phyloP scores from a whole-genome alignment of 1,140 invertebrate species.

The Saccostrea cuccullata region DNA sequence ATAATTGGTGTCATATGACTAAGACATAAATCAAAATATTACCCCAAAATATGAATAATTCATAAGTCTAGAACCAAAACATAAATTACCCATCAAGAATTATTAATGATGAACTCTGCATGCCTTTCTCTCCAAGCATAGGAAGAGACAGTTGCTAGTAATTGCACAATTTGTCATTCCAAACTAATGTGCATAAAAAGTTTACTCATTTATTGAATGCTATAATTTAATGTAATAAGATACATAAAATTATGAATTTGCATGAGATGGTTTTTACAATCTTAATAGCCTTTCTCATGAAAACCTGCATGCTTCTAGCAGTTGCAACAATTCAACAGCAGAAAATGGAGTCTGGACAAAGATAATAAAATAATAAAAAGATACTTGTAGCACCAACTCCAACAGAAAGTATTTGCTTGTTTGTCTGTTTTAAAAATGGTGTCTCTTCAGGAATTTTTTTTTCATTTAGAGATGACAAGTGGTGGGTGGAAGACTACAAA shows the following conservation, averaged over 20 bases:
- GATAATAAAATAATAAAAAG: no score
- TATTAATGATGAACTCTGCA: conserved; percentile 4
- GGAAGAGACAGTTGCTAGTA: neutral
- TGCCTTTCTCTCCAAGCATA: neutral
- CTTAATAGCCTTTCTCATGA: neutral
- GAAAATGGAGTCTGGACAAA: no score
- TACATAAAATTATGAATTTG: neutral
- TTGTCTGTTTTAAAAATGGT: no score
- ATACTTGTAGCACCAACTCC: no score
- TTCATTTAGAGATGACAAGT: no score
- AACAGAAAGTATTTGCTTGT: no score
- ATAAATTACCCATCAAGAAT: conserved; percentile 32
- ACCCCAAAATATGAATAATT: conserved; percentile 28
- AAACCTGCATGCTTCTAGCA: neutral
- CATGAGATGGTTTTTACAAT: neutral
- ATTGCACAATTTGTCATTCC: conserved; percentile 21
- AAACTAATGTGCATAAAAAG: neutral
- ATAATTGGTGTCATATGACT: conserved; percentile 37
- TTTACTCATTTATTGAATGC: neutral
- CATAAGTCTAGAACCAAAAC: conserved; percentile 33
- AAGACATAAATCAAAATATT: conserved; percentile 29
- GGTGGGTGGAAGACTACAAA: no score
- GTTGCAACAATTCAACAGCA: neutral
- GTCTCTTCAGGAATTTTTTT: no score
- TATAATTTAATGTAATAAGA: neutral